phyloP scores from a whole-genome alignment of 2,888 invertebrate species.

The Euplagia quadripunctaria region DNA sequence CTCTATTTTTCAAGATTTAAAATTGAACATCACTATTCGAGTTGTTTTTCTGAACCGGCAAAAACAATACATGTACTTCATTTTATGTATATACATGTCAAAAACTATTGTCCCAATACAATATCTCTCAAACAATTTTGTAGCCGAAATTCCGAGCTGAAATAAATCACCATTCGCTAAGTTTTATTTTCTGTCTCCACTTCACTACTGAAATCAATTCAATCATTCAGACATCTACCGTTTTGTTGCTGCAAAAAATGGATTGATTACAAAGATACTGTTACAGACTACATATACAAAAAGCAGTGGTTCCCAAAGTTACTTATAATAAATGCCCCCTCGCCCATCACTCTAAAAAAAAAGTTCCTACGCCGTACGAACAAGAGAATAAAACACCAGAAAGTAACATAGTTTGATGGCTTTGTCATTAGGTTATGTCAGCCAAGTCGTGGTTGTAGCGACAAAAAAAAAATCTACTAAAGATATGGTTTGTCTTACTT shows the following conservation, averaged over 20 bases:
- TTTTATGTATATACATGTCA: not conserved
- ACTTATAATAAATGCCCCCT: not conserved
- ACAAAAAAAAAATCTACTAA: too few relatives aligned
- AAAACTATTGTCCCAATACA: not conserved
- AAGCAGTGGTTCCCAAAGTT: not conserved
- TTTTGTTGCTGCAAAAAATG: conserved; percentile 4
- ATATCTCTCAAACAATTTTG: conserved; percentile 3
- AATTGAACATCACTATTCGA: not conserved
- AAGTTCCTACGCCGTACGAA: not conserved
- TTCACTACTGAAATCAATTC: conserved; percentile 29
- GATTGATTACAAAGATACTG: conserved; percentile 16
- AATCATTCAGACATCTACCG: conserved; percentile 35
- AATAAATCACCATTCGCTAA: conserved; percentile 34
- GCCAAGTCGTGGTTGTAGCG: too few relatives aligned
- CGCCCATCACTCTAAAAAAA: not conserved
- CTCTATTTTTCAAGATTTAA: not conserved
- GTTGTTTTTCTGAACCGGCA: not conserved
- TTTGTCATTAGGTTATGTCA: too few relatives aligned
- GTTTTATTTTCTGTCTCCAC: conserved; percentile 30
- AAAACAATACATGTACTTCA: not conserved
- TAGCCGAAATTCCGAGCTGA: not conserved
- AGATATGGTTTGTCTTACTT: too few relatives aligned
- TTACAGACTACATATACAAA: not conserved
- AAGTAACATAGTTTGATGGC: too few relatives aligned
- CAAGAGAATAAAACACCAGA: too few relatives aligned